A percentile compares a stretch with the other conserved stretches of the same genome.
Conservation (phyloP, 2,113 vertebrate genomes). For the Corvus hawaiiensis region DNA sequence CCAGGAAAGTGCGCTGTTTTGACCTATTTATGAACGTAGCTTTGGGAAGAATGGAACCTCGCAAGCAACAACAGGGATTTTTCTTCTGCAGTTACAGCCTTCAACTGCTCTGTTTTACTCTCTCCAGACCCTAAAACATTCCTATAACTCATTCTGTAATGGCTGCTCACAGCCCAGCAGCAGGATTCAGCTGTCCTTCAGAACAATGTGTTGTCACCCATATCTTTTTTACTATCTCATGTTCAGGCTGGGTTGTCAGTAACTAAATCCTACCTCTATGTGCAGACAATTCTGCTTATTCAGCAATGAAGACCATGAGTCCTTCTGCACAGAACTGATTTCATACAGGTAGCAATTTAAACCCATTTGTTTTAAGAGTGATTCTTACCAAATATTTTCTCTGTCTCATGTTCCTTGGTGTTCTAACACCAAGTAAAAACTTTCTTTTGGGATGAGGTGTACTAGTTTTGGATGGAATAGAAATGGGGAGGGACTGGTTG, state of each 20-base stretch:
- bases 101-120: background rate
- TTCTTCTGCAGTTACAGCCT: background rate
- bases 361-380: background rate
- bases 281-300: background rate
- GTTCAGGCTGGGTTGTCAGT: background rate
- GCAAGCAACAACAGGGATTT: background rate
- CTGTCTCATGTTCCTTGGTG: background rate
- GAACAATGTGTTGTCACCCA: background rate
- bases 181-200: background rate
- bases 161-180: background rate
- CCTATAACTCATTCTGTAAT: background rate
- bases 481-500: background rate
- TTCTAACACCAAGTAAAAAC: background rate
- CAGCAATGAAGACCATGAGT: background rate
- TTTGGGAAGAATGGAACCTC: background rate
- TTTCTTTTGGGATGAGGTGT: background rate
- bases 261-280: background rate
- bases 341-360: background rate
- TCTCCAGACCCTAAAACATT: background rate
- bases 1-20: background rate
- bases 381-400: background rate
- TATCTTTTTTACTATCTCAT: accelerated
- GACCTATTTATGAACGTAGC: background rate
- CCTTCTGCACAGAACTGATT: background rate
- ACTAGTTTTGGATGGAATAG: background rate